Base-by-base conservation (phyloP, 1,140 invertebrate genomes). In the Coptotermes formosanus region DNA sequence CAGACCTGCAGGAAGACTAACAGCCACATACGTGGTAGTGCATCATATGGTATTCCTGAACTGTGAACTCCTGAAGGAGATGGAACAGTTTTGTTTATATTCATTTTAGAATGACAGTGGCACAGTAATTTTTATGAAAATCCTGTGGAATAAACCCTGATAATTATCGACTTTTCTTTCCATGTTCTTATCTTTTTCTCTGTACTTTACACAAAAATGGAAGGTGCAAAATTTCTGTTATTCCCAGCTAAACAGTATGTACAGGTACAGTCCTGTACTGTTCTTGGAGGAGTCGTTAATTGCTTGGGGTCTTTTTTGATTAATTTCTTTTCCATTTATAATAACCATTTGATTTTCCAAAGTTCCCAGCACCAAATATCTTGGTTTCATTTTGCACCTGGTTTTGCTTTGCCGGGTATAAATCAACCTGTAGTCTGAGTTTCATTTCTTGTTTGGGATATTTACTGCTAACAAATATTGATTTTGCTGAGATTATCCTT, bases 131-230 rank as follows among this genome's bases (percentile, higher is more conserved):
- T 85, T 21, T 83, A 52, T 83, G 32, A 83, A 11, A 86, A 12
- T 82, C 32, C 25, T 43, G 23, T 86, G 44, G 85, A 82, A 82
- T 86, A 86, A 86, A 86, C 85, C 85, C 85, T 86, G 85, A 86
- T 52, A 32, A 30, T 75, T 75, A 30, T 30, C 11, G 64, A 30
- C 25, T 64, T 12, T 75, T 75, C 25, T 75, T n/a, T 75, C n/a
- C 64, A 75, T 75, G 64, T 9, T n/a, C 64, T 75, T 8, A 75
- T 75, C 6, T 16, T 75, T 8, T 75, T n/a, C 14, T n/a, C 6
- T 75, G 64, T 25, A 75, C 64, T 25, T 3, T 75, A 9, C 30
- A 75, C 64, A 75, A 9, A n/a, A 75, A 75, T 75, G 6, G 7
- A 30, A 75, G n/a, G 64, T 30, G 30, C 25, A 25, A 75, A 64